These are phyloP conservation scores for Bergia sp. DNA, from an alignment of 92 coral and sea anemone species.

Conservation along the genomic window DNA sequence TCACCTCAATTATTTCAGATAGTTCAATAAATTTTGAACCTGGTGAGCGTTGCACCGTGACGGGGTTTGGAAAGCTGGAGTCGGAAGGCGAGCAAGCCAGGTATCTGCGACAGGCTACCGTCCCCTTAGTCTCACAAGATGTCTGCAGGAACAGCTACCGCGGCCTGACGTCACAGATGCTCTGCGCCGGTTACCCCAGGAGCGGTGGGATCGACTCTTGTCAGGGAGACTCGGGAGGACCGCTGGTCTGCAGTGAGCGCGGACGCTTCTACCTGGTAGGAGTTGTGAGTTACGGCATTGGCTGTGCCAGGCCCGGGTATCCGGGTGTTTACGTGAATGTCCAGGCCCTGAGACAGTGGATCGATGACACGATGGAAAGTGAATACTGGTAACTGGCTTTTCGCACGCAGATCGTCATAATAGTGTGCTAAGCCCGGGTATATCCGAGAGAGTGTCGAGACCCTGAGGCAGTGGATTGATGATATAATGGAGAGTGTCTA, in stretches of 20 bases:
- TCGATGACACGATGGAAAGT: constrained; percentile 22
- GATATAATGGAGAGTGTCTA: constrained; percentile 4
- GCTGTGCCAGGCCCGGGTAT: constrained; percentile 60
- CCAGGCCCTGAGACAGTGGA: constrained; percentile 35
- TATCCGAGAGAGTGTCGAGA: constrained; percentile 43
- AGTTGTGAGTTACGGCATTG: constrained; percentile 64
- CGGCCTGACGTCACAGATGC: constrained; percentile 46
- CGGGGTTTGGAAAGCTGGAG: constrained; percentile 59
- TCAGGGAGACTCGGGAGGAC: constrained; percentile 78
- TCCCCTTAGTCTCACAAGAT: constrained; percentile 42
- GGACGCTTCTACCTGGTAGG: constrained; percentile 62
- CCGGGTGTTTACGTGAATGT: constrained; percentile 71
- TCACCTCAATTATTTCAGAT: not conserved
- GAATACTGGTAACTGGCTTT: not conserved
- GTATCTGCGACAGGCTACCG: constrained; percentile 50
- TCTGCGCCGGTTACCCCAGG: constrained; percentile 68
- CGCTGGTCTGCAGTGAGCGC: constrained; percentile 62
- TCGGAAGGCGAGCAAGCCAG: constrained; percentile 49
- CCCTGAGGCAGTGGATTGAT: constrained; percentile 38
- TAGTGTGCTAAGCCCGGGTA: constrained; percentile 9
- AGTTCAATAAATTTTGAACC: constrained; percentile 27
- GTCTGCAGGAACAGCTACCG: constrained; percentile 38
- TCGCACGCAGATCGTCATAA: no score
- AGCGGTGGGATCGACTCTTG: constrained; percentile 64
- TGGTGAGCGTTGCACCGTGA: constrained; percentile 59